Conservation (phyloP, 2,888 invertebrate genomes). For the Colostygia pectinataria region DNA sequence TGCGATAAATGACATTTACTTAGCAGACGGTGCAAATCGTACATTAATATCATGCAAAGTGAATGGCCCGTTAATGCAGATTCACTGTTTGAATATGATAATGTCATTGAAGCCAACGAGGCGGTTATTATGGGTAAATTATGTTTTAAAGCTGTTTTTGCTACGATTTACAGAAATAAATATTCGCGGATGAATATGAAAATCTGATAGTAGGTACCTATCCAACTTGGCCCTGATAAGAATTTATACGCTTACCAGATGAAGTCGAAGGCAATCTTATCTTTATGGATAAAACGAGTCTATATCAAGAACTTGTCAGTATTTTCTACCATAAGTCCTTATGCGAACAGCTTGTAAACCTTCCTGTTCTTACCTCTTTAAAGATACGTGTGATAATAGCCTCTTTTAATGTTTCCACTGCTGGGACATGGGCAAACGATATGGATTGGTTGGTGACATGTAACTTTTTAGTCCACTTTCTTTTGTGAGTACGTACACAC, state of each 20-base stretch:
- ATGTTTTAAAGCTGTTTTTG: constrained; percentile 3
- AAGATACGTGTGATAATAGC: too few relatives aligned
- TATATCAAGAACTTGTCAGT: constrained; percentile 4
- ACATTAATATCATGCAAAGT: constrained; percentile 17
- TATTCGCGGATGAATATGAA: too few relatives aligned
- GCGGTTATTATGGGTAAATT: constrained; percentile 15
- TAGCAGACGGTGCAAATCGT: not conserved
- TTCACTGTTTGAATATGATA: constrained; percentile 22
- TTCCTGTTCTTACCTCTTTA: too few relatives aligned
- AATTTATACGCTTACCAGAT: constrained; percentile 5
- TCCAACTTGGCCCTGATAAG: not conserved
- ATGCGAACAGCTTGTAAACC: constrained; percentile 1
- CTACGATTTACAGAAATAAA: constrained; percentile 1
- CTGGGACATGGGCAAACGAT: too few relatives aligned
- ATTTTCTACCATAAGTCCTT: constrained; percentile 11
- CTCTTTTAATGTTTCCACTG: too few relatives aligned
- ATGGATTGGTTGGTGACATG: too few relatives aligned
- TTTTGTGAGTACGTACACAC: too few relatives aligned
- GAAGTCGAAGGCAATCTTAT: constrained; percentile 14
- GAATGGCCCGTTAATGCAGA: constrained; percentile 17
- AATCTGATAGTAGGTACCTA: too few relatives aligned
- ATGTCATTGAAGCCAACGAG: constrained; percentile 16
- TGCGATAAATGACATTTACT: not conserved
- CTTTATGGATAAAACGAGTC: constrained; percentile 14
- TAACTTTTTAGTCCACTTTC: too few relatives aligned